Evolutionary conservation across 2,797 vertebrate species (phyloP), one percentile per base, ranked within the genome.

Genomic region (Chelmon rostratus): DNA sequence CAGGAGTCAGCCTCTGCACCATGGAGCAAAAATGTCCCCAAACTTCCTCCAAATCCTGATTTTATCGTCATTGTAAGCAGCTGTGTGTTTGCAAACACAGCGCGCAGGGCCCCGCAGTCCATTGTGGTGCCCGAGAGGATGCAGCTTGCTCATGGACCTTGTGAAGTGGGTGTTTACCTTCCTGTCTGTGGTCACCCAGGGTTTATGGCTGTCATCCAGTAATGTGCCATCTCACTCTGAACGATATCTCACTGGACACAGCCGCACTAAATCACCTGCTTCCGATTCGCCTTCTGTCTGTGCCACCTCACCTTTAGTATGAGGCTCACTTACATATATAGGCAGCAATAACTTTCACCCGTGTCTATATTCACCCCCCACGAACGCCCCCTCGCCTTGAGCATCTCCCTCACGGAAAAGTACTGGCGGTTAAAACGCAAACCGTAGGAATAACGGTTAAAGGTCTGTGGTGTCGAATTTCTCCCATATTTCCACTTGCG

Each of bases 171-270:
- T 93, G 88, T 94, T 93, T 92, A 61, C 82, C 88, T 94, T 95
- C 93, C 93, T 93, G 93, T 89, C 81, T 87, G 83, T 83, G 84
- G 89, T 94, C 92, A 87, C 92, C 88, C 71, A 6, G 91, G 92
- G 88, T 95, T 95, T 94, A 94, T 93, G 86, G 88, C 81, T 68
- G 49, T 81, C 88, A 81, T 79, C 93, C 84, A 87, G 90, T 84
- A 82, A 93, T 92, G 94, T 87, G 67, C 71, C 79, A 79, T 89
- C 73, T 76, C 68, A 70, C 77, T 68, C 56, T 5, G 15, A 77
- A 73, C 68, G 64, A 58, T 73, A 65, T 70, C 81, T 81, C 81
- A 21, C 73, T 78, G 83, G 76, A 80, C 87, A 54, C 59, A 19
- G 81, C 54, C 11, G 19, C 76, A 47, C 37, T 85, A 90, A 91